Conservation (phyloP, 2,888 invertebrate genomes). For the Cryptocheilus praepositus region DNA sequence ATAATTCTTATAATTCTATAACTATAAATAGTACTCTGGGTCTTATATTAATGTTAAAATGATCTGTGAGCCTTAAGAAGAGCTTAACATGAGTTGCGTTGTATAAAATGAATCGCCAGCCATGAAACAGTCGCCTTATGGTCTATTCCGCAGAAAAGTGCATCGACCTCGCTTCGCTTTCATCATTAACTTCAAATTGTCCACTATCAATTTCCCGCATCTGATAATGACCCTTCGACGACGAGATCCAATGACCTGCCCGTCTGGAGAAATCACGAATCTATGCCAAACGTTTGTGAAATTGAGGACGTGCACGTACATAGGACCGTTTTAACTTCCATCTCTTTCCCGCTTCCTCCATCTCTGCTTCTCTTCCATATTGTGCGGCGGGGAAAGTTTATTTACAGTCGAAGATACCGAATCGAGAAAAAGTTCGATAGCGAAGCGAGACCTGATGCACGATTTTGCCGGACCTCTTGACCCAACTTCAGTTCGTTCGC, state of each 20-base stretch:
- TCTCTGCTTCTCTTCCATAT: constrained; percentile 16
- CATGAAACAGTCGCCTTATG: constrained; percentile 15
- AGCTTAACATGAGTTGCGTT: constrained; percentile 15
- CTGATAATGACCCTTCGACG: constrained; percentile 17
- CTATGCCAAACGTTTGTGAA: constrained; percentile 71
- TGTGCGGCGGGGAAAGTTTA: constrained; percentile 60
- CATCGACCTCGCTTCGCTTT: constrained; percentile 24
- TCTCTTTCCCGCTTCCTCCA: neutral
- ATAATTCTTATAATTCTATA: constrained; percentile 40
- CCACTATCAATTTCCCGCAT: neutral
- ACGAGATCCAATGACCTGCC: constrained; percentile 40
- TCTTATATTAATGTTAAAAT: constrained; percentile 44
- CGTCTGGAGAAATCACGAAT: constrained; percentile 68
- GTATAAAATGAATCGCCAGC: constrained; percentile 26
- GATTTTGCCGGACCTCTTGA: constrained; percentile 52
- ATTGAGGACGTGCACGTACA: constrained; percentile 65
- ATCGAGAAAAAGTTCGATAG: constrained; percentile 57
- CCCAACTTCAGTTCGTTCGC: neutral
- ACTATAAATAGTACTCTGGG: constrained; percentile 23
- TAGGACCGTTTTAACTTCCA: neutral
- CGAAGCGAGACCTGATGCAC: constrained; percentile 44
- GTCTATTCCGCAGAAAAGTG: constrained; percentile 9
- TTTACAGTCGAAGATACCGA: constrained; percentile 58
- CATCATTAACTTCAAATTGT: constrained; percentile 32
- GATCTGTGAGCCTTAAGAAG: constrained; percentile 35